Base-by-base conservation (phyloP, 2,888 invertebrate genomes). In the Diaperis boleti region DNA sequence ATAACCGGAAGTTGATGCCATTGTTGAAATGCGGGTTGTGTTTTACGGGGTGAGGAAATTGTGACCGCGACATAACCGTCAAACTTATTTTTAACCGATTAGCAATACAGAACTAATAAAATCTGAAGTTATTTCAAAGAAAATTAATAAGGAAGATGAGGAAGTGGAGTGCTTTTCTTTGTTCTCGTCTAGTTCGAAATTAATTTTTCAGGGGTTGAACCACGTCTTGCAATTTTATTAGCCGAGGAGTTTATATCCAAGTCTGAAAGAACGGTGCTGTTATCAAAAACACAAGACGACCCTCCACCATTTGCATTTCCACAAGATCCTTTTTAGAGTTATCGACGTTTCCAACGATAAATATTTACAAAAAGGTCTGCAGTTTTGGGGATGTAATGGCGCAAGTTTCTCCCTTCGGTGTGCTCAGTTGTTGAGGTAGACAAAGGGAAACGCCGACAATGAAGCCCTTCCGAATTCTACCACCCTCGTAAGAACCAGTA, bases 291-390 rank as follows among this genome's bases (percentile, higher is more conserved):
- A 22, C 39, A 37, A 39, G 39, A 26, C 52, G 13, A 15, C 47
- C 47, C 52, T 26, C 13, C 35, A 33, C 49, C 39, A 26, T 41
- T 54, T 39, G 54, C 54, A 54, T 54, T 54, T 54, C 54, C 41
- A 20, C 26, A n/a, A 35, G 54, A 55, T 56, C 44, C 45, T 13
- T 39, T 56, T 45, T 3, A 45, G 56, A 45, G 37, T 14, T 59
- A 59, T 59, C 59, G 59, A 49, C 59, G 49, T 39, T 59, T 49
- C 56, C 47, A 4, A 49, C 39, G 22, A 59, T 59, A 59, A 59
- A 59, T 59, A 59, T 59, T 59, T 59, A 59, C 59, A 31, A 59
- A 56, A 59, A 47, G 47, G 41, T 13, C 59, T 59, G 47, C 59
- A 59, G 39, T 59, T 59, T 59, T n/a, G 37, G 47, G n/a, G 22